Evolutionary conservation across 64 coral and sea anemone genomes (phyloP).

Genomic region (Anthopleura sola): DNA sequence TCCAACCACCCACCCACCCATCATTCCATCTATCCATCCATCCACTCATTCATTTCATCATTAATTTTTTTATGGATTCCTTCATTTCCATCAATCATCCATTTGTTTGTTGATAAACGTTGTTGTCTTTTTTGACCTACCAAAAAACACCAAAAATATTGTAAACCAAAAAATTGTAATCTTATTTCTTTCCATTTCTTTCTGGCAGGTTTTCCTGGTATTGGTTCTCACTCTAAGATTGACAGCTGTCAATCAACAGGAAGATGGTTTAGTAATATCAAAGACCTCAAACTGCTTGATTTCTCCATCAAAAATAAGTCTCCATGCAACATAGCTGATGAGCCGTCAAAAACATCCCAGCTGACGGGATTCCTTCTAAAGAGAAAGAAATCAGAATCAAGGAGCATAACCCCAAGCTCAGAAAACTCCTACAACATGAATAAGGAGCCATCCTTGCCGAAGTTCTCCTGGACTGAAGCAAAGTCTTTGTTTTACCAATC

Average conservation of each 20-base stretch:
- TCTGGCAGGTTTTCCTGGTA: too few relatives aligned
- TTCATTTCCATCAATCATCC: too few relatives aligned
- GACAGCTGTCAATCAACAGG: not conserved
- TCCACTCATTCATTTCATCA: too few relatives aligned
- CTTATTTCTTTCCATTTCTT: too few relatives aligned
- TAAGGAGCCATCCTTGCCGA: not conserved
- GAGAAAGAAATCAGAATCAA: slow-evolving; percentile 14
- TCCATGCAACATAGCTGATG: not conserved
- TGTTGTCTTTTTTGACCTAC: too few relatives aligned
- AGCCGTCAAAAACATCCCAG: not conserved
- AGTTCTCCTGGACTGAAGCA: slow-evolving; percentile 3
- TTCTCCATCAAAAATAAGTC: not conserved
- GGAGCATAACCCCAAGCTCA: slow-evolving; percentile 11
- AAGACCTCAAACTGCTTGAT: not conserved
- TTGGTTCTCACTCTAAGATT: not conserved
- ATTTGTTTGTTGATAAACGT: too few relatives aligned
- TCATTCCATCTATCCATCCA: too few relatives aligned
- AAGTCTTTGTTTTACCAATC: not conserved
- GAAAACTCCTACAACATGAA: slow-evolving; percentile 11
- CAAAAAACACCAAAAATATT: too few relatives aligned
- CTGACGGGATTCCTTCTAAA: slow-evolving; percentile 12
- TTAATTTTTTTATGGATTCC: too few relatives aligned
- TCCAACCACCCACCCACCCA: too few relatives aligned
- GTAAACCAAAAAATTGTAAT: not conserved
- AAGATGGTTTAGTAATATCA: slow-evolving; percentile 9